Conservation (phyloP, 2,113 vertebrate genomes). For the Sprattus sprattus region DNA sequence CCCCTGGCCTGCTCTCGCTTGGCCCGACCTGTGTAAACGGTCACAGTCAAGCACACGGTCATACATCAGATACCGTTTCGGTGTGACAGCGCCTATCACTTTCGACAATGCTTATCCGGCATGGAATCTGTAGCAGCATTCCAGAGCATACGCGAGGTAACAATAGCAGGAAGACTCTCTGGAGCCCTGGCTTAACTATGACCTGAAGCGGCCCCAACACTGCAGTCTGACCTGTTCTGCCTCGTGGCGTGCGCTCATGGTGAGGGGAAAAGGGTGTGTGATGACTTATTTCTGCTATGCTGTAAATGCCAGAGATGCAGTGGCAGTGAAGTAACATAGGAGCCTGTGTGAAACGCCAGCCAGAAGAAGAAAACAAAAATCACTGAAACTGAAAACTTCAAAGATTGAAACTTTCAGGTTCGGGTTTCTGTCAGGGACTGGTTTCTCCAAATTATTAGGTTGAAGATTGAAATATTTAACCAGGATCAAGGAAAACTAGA, state of each 20-base stretch:
- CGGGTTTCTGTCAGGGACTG: neutral
- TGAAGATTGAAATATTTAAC: neutral
- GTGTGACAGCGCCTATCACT: constrained; percentile 22
- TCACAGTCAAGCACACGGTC: constrained; percentile 22
- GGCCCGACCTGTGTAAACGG: constrained; percentile 43
- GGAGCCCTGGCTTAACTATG: neutral
- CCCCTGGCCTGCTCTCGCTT: neutral
- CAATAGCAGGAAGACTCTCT: constrained; percentile 21
- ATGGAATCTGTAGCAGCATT: neutral
- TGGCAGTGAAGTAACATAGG: neutral
- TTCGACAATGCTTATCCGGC: constrained; percentile 23
- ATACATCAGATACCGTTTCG: neutral
- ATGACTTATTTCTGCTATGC: neutral
- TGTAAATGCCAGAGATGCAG: neutral
- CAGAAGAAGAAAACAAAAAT: neutral
- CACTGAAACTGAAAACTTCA: neutral
- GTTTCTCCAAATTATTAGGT: neutral
- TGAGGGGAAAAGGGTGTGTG: neutral
- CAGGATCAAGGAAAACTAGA: neutral
- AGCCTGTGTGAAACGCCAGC: neutral
- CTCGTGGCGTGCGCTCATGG: neutral
- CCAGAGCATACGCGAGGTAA: constrained; percentile 14
- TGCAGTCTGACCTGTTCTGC: neutral
- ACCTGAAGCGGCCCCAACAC: constrained; percentile 8
- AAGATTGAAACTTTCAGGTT: neutral